A percentile compares a stretch with the other conserved stretches of the same genome.
phyloP scores from a whole-genome alignment of 2,888 invertebrate species.

The Cyclophora punctaria region DNA sequence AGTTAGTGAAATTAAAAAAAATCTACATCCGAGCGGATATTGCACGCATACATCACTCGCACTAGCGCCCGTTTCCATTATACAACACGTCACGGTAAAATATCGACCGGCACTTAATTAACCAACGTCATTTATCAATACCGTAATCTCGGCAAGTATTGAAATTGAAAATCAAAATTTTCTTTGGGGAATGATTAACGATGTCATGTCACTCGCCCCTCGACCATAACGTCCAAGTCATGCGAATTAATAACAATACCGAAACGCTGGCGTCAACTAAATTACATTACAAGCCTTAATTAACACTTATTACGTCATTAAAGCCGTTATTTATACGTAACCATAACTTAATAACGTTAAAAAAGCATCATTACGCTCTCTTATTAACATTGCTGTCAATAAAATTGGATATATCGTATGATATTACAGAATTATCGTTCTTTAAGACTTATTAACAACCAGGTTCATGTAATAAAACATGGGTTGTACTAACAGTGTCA shows the following conservation, averaged over 20 bases:
- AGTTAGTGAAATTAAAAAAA: conserved; percentile 39
- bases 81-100: conserved; percentile 19
- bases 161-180: conserved; percentile 69
- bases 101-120: conserved; percentile 40
- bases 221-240: conserved; percentile 61
- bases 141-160: conserved; percentile 53
- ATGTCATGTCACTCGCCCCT: conserved; percentile 61
- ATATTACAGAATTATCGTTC: conserved; percentile 6
- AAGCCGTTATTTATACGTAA: conserved; percentile 3
- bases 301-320: conserved; percentile 39
- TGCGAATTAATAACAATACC: conserved; percentile 66
- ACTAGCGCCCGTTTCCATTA: conserved; percentile 28
- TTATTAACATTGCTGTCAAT: conserved; percentile 14
- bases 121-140: conserved; percentile 58
- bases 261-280: conserved; percentile 57
- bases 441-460: conserved; percentile 2
- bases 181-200: conserved; percentile 65
- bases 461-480: too few species aligned
- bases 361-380: conserved; percentile 5
- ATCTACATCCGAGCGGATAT: conserved; percentile 42
- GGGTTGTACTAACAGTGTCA: too few species aligned
- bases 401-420: conserved; percentile 9
- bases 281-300: conserved; percentile 56
- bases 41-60: conserved; percentile 38
- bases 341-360: conserved; percentile 14